Conservation (phyloP, 2,888 invertebrate species). For the Pseudococcus longispinus region DNA sequence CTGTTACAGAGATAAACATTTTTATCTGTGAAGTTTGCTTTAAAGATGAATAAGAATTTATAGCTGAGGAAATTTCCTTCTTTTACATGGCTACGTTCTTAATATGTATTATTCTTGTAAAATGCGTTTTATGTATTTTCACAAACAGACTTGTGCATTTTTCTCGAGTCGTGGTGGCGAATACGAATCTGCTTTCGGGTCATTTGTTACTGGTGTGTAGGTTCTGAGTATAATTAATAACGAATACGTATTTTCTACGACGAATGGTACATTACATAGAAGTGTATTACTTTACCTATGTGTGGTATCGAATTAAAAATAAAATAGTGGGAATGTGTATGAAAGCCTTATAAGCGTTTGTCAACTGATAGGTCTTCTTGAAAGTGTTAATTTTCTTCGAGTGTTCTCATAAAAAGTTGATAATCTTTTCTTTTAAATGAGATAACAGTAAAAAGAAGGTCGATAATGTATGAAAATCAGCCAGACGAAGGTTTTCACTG, state of each 20-base stretch:
- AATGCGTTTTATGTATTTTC: neutral
- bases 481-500: no score
- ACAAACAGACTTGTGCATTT: neutral
- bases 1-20: conserved; percentile 24
- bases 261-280: no score
- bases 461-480: no score
- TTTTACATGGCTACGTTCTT: neutral
- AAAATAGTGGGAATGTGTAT: neutral
- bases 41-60: conserved; percentile 22
- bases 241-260: neutral
- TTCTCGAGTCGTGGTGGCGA: neutral
- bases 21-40: conserved; percentile 16
- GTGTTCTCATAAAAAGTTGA: neutral
- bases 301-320: neutral
- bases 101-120: neutral
- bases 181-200: neutral
- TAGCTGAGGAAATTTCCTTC: neutral
- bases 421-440: no score
- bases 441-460: no score
- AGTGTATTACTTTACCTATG: neutral
- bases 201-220: neutral
- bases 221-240: neutral
- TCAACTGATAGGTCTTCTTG: no score
- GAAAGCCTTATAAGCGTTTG: neutral
- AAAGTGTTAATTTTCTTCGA: no score